Evolutionary conservation across 2,113 vertebrate genomes (phyloP).

Genomic region (Cryptomyrus ogoouensis): DNA sequence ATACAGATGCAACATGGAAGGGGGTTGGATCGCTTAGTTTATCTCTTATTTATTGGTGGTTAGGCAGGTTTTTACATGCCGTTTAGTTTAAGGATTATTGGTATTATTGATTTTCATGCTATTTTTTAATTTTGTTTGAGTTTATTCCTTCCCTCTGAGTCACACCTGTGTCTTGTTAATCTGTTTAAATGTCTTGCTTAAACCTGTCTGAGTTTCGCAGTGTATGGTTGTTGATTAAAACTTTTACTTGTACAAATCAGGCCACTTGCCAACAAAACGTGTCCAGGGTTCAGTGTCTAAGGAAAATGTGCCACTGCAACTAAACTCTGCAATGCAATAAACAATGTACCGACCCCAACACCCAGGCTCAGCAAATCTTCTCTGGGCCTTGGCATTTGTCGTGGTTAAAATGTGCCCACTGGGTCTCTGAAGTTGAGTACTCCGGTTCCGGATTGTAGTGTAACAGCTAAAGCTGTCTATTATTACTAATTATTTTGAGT

Average conservation of each 20-base stretch:
- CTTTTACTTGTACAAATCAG: not conserved
- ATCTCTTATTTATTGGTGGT: no score
- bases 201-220: no score
- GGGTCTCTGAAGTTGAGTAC: not conserved
- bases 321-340: not conserved
- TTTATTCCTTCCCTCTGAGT: no score
- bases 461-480: not conserved
- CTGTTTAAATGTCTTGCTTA: no score
- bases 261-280: not conserved
- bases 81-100: no score
- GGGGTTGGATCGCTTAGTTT: no score
- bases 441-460: not conserved
- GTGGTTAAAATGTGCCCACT: not conserved
- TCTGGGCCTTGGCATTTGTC: not conserved
- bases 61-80: no score
- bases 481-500: not conserved
- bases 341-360: not conserved
- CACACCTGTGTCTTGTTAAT: no score
- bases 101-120: no score
- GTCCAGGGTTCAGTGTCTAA: not conserved
- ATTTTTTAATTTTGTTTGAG: no score
- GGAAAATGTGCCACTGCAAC: not conserved
- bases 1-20: no score
- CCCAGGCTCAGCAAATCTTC: not conserved
- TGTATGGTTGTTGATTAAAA: no score